Evolutionary conservation across 1,140 invertebrate species (phyloP).

Genomic region (Pseudomyrmex cubaensis): DNA sequence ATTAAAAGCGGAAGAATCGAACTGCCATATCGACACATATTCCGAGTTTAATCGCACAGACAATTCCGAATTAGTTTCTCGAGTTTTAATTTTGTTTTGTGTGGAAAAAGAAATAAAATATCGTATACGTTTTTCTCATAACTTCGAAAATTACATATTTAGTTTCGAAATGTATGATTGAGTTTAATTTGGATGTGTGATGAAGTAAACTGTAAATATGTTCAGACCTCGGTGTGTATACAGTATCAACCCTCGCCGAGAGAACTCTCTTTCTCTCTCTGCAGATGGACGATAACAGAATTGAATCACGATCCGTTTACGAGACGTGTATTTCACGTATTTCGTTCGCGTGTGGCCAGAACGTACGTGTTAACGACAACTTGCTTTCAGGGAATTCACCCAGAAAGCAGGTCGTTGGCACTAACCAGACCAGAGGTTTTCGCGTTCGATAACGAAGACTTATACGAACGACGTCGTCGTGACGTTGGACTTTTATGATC

Average conservation of each 20-base stretch:
- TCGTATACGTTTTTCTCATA: too few species aligned
- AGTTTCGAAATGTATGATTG: too few species aligned
- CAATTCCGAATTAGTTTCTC: too few species aligned
- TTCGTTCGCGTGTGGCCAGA: slow-evolving; percentile 58
- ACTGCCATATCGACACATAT: background rate
- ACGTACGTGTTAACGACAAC: slow-evolving; percentile 21
- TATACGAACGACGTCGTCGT: slow-evolving; percentile 10
- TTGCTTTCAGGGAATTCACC: slow-evolving; percentile 45
- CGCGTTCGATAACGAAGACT: slow-evolving; percentile 44
- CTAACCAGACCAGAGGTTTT: slow-evolving; percentile 23
- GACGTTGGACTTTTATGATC: background rate
- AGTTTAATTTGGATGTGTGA: too few species aligned
- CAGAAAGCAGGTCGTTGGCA: slow-evolving; percentile 34
- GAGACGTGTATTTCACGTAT: slow-evolving; percentile 47
- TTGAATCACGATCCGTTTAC: slow-evolving; percentile 63
- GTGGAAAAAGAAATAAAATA: background rate
- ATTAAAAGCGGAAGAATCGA: slow-evolving; percentile 17
- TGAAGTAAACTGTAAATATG: background rate
- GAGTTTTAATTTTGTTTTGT: too few species aligned
- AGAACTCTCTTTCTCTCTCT: background rate
- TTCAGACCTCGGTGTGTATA: background rate
- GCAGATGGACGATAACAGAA: slow-evolving; percentile 56
- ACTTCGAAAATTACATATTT: too few species aligned
- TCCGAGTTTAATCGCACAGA: too few species aligned
- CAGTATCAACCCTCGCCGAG: slow-evolving; percentile 33